Conservation (phyloP, 2,797 vertebrate species). For the Staurois parvus region DNA sequence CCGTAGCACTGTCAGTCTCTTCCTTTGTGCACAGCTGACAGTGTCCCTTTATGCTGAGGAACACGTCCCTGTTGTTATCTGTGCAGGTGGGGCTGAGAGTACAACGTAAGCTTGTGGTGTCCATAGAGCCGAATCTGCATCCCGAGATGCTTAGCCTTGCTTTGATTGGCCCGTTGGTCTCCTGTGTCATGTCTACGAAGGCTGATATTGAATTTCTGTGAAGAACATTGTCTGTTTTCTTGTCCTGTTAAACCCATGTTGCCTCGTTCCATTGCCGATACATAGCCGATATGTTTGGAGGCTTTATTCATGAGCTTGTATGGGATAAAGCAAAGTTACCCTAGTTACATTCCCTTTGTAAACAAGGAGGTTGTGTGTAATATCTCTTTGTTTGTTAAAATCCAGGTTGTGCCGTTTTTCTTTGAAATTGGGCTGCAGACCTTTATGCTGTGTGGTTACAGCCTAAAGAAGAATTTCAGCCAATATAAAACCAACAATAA, state of each 20-base stretch:
- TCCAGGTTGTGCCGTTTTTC: not conserved
- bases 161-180: not conserved
- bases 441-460: too few species aligned
- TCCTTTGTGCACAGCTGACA: not conserved
- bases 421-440: too few species aligned
- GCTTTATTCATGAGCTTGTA: not conserved
- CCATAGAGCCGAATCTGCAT: constrained; percentile 11
- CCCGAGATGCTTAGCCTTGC: not conserved
- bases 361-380: not conserved
- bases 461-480: too few species aligned
- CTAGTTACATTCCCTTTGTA: not conserved
- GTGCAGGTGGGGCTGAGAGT: not conserved
- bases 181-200: constrained; percentile 3
- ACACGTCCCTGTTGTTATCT: not conserved
- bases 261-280: not conserved
- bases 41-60: not conserved
- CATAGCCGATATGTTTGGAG: not conserved
- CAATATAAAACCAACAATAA: too few species aligned
- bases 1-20: not conserved
- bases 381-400: not conserved
- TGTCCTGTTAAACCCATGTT: not conserved
- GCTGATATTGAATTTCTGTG: constrained; percentile 37
- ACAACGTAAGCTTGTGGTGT: constrained; percentile 4
- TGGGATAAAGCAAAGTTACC: not conserved
- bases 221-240: constrained; percentile 30